phyloP scores from a whole-genome alignment of 1,140 invertebrate species.

The Drosophila funebris region DNA sequence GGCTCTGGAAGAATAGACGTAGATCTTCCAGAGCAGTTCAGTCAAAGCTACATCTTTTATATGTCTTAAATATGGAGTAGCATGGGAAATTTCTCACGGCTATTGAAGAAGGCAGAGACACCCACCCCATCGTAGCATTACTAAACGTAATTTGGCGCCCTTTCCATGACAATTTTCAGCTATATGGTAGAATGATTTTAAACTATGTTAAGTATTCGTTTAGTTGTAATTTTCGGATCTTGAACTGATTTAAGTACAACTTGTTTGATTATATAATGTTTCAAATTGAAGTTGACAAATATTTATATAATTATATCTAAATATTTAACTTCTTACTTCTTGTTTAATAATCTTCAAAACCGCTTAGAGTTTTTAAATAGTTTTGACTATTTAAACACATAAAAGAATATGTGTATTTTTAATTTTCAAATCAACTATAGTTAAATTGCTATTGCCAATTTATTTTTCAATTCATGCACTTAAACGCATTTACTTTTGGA shows the following conservation, averaged over 20 bases:
- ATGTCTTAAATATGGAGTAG: constrained; percentile 20
- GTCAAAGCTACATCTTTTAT: constrained; percentile 9
- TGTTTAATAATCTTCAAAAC: too few relatives aligned
- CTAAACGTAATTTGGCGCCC: background rate
- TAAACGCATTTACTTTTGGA: too few relatives aligned
- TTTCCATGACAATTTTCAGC: background rate
- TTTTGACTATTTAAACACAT: too few relatives aligned
- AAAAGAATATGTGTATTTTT: too few relatives aligned
- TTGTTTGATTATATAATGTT: background rate
- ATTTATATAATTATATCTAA: too few relatives aligned
- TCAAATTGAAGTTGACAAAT: too few relatives aligned
- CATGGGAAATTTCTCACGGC: constrained; percentile 49
- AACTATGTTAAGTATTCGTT: background rate
- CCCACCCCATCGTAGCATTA: background rate
- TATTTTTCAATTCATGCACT: too few relatives aligned
- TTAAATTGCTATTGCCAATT: too few relatives aligned
- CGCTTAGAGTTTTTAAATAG: too few relatives aligned
- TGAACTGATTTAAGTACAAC: background rate
- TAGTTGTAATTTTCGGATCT: background rate
- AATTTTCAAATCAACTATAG: too few relatives aligned
- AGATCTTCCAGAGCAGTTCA: background rate
- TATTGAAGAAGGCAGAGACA: background rate
- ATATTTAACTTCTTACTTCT: too few relatives aligned
- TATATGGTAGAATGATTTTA: background rate
- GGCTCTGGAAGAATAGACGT: constrained; percentile 7